Evolutionary conservation across 2,113 vertebrate species (phyloP).

Genomic region (Corynorhinus townsendii): DNA sequence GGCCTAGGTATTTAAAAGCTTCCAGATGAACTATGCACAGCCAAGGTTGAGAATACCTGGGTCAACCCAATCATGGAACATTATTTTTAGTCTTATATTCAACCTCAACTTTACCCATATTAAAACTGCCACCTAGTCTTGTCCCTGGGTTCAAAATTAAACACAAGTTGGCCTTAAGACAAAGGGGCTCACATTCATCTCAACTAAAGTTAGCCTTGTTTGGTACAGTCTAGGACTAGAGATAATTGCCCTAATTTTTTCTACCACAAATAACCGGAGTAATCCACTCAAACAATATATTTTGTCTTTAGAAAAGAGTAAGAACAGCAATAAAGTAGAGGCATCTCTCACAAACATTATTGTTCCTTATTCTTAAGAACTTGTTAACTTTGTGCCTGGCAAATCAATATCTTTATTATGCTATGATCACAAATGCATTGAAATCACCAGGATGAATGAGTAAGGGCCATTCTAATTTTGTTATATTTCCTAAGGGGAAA

Average conservation of each 20-base stretch:
- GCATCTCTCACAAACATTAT: not conserved
- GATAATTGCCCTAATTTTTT: not conserved
- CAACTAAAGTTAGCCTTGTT: not conserved
- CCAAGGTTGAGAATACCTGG: not conserved
- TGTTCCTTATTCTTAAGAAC: not conserved
- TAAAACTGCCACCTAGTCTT: not conserved
- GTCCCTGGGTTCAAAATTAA: not conserved
- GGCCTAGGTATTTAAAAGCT: not conserved
- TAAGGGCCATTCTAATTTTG: not conserved
- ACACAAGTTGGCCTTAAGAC: not conserved
- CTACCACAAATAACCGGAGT: not conserved
- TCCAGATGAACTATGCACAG: not conserved
- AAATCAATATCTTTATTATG: not conserved
- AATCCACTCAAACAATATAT: not conserved
- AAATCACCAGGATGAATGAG: not conserved
- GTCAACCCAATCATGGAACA: not conserved
- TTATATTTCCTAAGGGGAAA: not conserved
- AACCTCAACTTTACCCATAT: not conserved
- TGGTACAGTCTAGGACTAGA: not conserved
- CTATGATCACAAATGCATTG: not conserved
- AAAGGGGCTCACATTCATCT: not conserved
- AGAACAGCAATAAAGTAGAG: not conserved
- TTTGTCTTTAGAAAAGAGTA: not conserved
- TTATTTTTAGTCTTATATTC: not conserved
- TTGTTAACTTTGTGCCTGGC: not conserved